Evolutionary conservation across 1,140 invertebrate species (phyloP), one percentile per base, ranked within the genome.

Genomic region (Caerostris darwini): DNA sequence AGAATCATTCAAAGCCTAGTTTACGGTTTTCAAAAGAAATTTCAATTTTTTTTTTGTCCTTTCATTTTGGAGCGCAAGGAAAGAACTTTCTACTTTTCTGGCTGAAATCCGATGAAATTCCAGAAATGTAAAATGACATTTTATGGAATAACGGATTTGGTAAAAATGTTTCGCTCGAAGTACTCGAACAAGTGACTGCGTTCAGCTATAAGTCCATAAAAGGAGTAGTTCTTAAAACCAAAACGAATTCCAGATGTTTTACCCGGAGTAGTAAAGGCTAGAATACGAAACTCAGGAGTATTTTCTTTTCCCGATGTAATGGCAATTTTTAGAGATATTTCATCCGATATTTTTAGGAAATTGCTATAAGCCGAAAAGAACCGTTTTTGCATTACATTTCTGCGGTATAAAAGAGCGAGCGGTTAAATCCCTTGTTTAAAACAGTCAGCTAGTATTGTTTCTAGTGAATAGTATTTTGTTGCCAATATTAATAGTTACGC

Each of bases 141-240:
- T 71, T 71, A 50, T 71, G 19, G 19, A 71, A 71, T 71, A 71
- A 71, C 69, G 34, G 69, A 71, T 71, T 71, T 8, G 19, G 19
- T 34, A 71, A 19, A 19, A 7, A 34, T 71, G 50, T 71, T 34
- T 71, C 34, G 19, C 34, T 71, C 34, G 34, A 71, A 12, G 69
- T 50, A 71, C n/a, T 8, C 19, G 69, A 34, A 8, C 69, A 50
- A 53, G 69, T 71, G 69, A 71, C 34, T 71, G 69, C 19, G 7
- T 71, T 71, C 69, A 34, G 7, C 69, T 17, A 34, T 7, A 71
- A 71, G 19, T 34, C 69, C 69, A 71, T 50, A 50, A 71, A 71
- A 71, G 69, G 19, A 71, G 50, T 7, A 71, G 19, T 50, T 71
- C 69, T 71, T 71, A 71, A 71, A 71, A 71, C 19, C 69, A 71